Evolutionary conservation across 2,113 vertebrate species (phyloP).

Genomic region (Bos taurus): DNA sequence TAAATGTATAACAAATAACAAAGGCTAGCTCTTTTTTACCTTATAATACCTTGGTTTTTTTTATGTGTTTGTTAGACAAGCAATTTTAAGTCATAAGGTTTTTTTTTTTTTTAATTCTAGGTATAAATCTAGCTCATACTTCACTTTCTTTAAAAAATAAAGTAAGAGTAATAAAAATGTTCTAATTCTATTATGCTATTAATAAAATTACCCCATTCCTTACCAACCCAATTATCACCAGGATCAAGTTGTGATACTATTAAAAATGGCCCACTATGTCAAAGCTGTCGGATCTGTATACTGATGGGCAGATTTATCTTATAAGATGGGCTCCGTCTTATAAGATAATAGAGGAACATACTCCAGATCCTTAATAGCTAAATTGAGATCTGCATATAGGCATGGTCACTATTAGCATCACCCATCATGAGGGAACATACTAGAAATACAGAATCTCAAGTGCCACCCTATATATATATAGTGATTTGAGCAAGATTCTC

Average conservation of each 20-base stretch:
- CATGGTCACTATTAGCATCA: not conserved
- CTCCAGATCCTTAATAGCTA: not conserved
- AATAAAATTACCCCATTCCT: not conserved
- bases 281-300: not conserved
- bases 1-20: not conserved
- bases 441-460: not conserved
- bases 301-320: not conserved
- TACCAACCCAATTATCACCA: not conserved
- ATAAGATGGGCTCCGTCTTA: not conserved
- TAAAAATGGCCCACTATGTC: not conserved
- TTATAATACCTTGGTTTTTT: not conserved
- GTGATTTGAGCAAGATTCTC: not conserved
- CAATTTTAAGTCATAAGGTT: not conserved
- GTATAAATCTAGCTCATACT: not conserved
- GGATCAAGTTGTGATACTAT: not conserved
- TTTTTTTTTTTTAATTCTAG: not conserved
- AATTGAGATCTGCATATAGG: not conserved
- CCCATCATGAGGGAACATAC: accelerated
- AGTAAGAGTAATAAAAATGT: not conserved
- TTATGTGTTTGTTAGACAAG: not conserved
- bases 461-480: not conserved
- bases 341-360: not conserved
- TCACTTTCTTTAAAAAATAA: not conserved
- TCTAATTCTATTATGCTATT: not conserved
- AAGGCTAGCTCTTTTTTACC: not conserved